Percentiles rank a stretch among this genome's conserved stretches.
phyloP scores from a whole-genome alignment of 2,888 invertebrate species.

The Catocala sponsa region DNA sequence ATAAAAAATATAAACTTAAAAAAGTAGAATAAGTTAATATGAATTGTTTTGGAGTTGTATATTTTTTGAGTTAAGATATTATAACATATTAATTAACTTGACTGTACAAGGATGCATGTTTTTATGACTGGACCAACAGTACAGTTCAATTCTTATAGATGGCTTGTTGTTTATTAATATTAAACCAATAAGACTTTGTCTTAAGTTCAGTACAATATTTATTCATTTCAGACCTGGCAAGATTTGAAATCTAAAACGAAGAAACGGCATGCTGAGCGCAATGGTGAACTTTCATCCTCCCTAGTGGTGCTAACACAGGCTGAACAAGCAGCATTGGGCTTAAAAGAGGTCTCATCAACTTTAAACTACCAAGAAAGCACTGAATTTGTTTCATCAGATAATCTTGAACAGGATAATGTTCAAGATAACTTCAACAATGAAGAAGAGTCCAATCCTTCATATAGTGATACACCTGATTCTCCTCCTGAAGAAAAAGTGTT shows the following conservation, averaged over 20 bases:
- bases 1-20: no score
- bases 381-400: constrained; percentile 60
- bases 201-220: no score
- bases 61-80: no score
- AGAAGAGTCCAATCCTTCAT: constrained; percentile 56
- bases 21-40: no score
- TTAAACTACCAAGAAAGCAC: constrained; percentile 61
- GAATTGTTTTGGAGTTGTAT: no score
- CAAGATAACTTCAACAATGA: constrained; percentile 60
- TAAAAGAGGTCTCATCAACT: constrained; percentile 63
- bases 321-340: constrained; percentile 72
- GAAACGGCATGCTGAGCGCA: constrained; percentile 61
- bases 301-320: constrained; percentile 62
- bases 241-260: constrained; percentile 76
- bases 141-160: no score
- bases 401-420: constrained; percentile 50
- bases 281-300: constrained; percentile 63
- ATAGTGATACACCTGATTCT: constrained; percentile 70
- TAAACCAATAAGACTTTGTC: no score
- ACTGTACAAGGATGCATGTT: no score
- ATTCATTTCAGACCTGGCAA: constrained; percentile 77
- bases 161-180: no score
- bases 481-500: constrained; percentile 70
- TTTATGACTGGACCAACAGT: no score
- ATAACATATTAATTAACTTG: no score